Conservation (phyloP, 2,113 vertebrate species). For the Burhinus bistriatus region DNA sequence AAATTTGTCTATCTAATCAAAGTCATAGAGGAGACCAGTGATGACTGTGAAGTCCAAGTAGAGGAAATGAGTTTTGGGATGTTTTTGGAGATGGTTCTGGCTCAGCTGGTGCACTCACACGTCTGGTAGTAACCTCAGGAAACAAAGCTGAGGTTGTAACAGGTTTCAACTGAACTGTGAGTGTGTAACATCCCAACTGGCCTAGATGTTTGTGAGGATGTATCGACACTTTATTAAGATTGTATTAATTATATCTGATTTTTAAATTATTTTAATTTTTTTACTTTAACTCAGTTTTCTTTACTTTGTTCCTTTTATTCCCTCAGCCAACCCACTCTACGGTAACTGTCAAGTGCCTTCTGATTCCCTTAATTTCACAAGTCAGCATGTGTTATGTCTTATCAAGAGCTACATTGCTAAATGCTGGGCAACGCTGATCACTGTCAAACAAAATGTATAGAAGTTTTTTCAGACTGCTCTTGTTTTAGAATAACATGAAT, state of each 20-base stretch:
- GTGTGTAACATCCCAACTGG: background rate
- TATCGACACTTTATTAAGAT: background rate
- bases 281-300: background rate
- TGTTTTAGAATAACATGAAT: background rate
- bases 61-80: background rate
- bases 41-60: background rate
- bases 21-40: background rate
- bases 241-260: background rate
- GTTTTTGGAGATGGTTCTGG: background rate
- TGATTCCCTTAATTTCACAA: background rate
- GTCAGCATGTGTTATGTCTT: background rate
- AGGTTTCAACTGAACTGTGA: background rate
- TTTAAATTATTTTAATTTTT: background rate
- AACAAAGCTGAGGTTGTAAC: background rate
- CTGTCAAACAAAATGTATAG: background rate
- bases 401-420: background rate
- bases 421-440: background rate
- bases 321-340: background rate
- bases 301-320: background rate
- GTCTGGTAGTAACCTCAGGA: background rate
- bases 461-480: background rate
- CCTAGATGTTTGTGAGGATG: background rate
- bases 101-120: background rate
- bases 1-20: background rate
- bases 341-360: background rate